Evolutionary conservation across 2,888 invertebrate genomes (phyloP).

Genomic region (Netelia fuscicornis): DNA sequence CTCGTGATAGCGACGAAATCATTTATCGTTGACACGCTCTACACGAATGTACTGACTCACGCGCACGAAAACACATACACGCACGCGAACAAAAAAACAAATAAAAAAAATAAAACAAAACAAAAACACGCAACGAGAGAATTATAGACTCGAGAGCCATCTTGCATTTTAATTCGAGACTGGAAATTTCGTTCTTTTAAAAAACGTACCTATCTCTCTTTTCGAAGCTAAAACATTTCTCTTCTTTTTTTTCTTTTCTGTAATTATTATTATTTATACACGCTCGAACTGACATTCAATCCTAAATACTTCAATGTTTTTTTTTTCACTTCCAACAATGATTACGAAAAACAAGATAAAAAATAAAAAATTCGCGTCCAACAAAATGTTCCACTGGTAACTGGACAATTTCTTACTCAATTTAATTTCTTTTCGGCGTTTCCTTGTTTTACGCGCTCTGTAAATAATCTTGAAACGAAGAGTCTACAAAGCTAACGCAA

Average conservation of each 20-base stretch:
- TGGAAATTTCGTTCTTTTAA: constrained; percentile 64
- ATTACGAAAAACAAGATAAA: constrained; percentile 21
- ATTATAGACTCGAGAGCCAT: constrained; percentile 48
- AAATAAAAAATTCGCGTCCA: constrained; percentile 40
- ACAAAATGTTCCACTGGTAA: constrained; percentile 53
- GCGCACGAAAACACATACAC: constrained; percentile 72
- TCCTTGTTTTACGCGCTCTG: neutral
- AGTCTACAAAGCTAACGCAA: constrained; percentile 35
- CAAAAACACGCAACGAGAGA: constrained; percentile 64
- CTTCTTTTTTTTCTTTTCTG: constrained; percentile 8
- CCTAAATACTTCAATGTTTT: constrained; percentile 37
- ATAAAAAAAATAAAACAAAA: constrained; percentile 8
- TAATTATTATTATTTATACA: constrained; percentile 37
- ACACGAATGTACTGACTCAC: constrained; percentile 55
- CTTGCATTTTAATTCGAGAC: constrained; percentile 25
- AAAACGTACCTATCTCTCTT: constrained; percentile 56
- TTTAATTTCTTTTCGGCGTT: neutral
- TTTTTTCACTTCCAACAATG: constrained; percentile 53
- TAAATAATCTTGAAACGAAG: constrained; percentile 46
- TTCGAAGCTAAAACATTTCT: constrained; percentile 34
- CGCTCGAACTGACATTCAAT: constrained; percentile 33
- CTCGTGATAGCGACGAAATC: constrained; percentile 16
- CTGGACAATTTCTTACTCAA: constrained; percentile 34
- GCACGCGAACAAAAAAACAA: constrained; percentile 33
- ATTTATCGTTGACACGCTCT: constrained; percentile 19